Evolutionary conservation across 2,113 vertebrate genomes (phyloP), one percentile per base, ranked within the genome.

Genomic region (Arenaria interpres): DNA sequence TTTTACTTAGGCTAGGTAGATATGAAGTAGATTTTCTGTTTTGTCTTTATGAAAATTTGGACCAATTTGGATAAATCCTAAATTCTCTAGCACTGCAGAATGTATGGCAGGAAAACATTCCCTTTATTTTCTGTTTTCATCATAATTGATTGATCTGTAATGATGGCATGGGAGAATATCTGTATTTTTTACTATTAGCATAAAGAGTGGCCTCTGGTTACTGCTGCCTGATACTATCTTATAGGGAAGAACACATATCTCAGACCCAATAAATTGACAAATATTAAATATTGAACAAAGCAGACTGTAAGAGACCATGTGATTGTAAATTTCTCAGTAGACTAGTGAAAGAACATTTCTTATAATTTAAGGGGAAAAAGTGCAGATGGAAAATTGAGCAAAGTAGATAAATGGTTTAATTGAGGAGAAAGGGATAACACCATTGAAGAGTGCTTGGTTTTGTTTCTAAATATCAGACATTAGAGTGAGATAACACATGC

Each of bases 401-500:
- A 21, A 63, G 76, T 2, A 33, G 39, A 41, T 5, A 48, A 45
- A 53, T 2, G 18, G 13, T 6, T 39, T 45, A 35, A 50, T 69
- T 51, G 39, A 45, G 18, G 46, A 56, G 77, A 78, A n/a, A 27
- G 13, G 17, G 33, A 48, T 28, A 73, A 50, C 35, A 8, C 33
- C 22, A 13, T 7, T 51, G 27, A 48, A 22, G n/a, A 54, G 24
- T 0, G 1, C 25, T 72, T 27, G 32, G 2, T 12, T 79, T 85
- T 46, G 18, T 53, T 83, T 48, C 23, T 56, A n/a, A 64, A 22
- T 59, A 59, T 30, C 33, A 94, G 45, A 24, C 19, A 54, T 21
- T 4, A 16, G 32, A 25, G 28, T 0, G 0, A 67, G 66, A n/a
- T 14, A 20, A 30, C 41, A 53, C 24, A 43, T 0, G 1, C 8